Conservation (phyloP, 2,888 invertebrate species). For the Eudasyphora cyanicolor region DNA sequence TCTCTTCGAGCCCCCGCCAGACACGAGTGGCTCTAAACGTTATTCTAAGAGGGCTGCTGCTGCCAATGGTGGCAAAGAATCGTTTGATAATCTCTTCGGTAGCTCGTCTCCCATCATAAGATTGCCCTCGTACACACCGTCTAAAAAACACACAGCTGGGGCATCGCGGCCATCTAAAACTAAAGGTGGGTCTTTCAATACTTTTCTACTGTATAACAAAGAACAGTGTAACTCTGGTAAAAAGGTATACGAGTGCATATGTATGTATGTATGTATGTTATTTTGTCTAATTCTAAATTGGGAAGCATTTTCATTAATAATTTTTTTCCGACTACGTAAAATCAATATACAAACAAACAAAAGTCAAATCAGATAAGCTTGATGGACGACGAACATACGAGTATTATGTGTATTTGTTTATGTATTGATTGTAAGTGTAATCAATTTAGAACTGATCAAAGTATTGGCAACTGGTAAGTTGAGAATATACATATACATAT, state of each 20-base stretch:
- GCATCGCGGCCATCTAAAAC: conserved; percentile 72
- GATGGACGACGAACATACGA: neutral
- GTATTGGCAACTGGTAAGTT: conserved; percentile 14
- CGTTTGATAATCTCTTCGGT: conserved; percentile 85
- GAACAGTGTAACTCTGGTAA: conserved; percentile 41
- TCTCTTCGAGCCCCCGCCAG: conserved; percentile 88
- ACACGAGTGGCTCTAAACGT: conserved; percentile 68
- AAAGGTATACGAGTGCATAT: conserved; percentile 22
- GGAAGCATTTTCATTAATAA: conserved; percentile 38
- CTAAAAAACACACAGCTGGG: conserved; percentile 67
- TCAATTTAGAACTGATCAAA: neutral
- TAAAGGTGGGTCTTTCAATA: conserved; percentile 77
- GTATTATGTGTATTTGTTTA: neutral
- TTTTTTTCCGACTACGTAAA: neutral
- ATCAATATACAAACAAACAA: conserved; percentile 12
- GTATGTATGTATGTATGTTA: conserved; percentile 21
- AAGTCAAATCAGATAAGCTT: neutral
- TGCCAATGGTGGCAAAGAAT: conserved; percentile 66
- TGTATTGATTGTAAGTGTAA: neutral
- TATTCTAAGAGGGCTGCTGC: conserved; percentile 66
- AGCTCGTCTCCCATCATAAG: conserved; percentile 80
- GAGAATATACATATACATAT: neutral
- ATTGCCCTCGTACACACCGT: conserved; percentile 70
- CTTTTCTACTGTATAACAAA: conserved; percentile 26
- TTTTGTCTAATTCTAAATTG: conserved; percentile 34